Conservation (phyloP, 2,888 invertebrate species). For the Lithodes maja region DNA sequence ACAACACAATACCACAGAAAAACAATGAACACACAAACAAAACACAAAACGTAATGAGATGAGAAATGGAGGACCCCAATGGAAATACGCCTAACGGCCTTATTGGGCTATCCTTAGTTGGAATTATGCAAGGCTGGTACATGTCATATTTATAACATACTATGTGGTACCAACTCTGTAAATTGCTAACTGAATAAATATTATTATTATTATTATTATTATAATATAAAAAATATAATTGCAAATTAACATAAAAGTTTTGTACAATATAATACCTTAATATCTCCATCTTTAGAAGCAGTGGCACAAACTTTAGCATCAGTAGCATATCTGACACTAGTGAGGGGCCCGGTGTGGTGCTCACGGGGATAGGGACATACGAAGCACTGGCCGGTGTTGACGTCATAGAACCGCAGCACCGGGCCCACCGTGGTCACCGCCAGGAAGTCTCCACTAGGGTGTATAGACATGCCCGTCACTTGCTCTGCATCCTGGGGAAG, state of each 20-base stretch:
- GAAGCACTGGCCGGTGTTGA: slow-evolving; percentile 96
- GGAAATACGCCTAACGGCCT: no score
- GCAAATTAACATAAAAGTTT: no score
- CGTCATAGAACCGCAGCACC: slow-evolving; percentile 92
- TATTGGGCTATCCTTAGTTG: no score
- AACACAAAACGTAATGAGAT: no score
- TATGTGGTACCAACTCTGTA: no score
- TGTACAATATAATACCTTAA: slow-evolving; percentile 45
- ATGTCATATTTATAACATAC: no score
- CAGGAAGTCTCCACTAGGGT: slow-evolving; percentile 95
- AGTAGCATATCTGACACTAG: slow-evolving; percentile 76
- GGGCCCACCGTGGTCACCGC: slow-evolving; percentile 95
- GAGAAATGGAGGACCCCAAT: no score
- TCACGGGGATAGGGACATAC: slow-evolving; percentile 86
- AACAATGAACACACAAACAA: no score
- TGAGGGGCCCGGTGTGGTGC: slow-evolving; percentile 85
- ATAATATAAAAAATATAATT: background rate
- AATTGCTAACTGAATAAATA: no score
- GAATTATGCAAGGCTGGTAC: no score
- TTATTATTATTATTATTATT: slow-evolving; percentile 3
- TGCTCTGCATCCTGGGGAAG: slow-evolving; percentile 88
- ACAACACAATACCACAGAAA: no score
- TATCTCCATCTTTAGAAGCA: slow-evolving; percentile 62
- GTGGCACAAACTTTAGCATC: slow-evolving; percentile 67
- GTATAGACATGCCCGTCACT: slow-evolving; percentile 92